These are phyloP conservation scores for Melanostigma gelatinosum DNA, from an alignment of 2,113 vertebrate genomes.

Conservation along the genomic window DNA sequence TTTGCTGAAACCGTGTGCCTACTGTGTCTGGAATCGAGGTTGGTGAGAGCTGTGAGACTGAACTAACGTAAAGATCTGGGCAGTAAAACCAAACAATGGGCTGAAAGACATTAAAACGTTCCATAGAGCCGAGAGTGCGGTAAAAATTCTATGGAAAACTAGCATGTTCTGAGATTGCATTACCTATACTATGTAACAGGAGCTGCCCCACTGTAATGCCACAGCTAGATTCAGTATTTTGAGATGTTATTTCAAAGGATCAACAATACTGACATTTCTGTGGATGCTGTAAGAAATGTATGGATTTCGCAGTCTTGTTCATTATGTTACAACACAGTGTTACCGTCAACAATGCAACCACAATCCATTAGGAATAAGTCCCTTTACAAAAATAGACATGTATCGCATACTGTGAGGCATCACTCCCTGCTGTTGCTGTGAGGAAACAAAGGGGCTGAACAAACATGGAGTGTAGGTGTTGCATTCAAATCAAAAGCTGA, in stretches of 20 bases:
- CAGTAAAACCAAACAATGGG: not conserved
- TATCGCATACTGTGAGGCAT: conserved; percentile 2
- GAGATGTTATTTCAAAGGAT: not conserved
- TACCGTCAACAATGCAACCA: not conserved
- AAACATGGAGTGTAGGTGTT: not conserved
- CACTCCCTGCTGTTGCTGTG: conserved; percentile 11
- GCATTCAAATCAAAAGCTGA: not conserved
- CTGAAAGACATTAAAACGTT: not conserved
- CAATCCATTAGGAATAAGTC: conserved; percentile 1
- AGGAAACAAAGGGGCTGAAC: not conserved
- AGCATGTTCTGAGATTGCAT: not conserved
- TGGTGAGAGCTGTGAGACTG: too few species aligned
- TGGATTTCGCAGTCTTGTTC: conserved; percentile 7
- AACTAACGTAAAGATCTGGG: not conserved
- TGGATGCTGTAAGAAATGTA: not conserved
- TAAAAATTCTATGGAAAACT: not conserved
- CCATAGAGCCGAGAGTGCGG: too few species aligned
- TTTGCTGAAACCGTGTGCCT: not conserved
- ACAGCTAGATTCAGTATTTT: not conserved
- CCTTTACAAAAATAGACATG: conserved; percentile 5
- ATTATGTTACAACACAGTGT: not conserved
- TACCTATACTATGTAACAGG: too few species aligned
- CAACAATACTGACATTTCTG: not conserved
- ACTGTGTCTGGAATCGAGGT: not conserved
- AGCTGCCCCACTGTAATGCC: not conserved